A percentile compares a stretch with the other conserved stretches of the same genome.
These are phyloP conservation scores for Aphidius gifuensis DNA, from an alignment of 1,140 invertebrate genomes.

Conservation along the genomic window DNA sequence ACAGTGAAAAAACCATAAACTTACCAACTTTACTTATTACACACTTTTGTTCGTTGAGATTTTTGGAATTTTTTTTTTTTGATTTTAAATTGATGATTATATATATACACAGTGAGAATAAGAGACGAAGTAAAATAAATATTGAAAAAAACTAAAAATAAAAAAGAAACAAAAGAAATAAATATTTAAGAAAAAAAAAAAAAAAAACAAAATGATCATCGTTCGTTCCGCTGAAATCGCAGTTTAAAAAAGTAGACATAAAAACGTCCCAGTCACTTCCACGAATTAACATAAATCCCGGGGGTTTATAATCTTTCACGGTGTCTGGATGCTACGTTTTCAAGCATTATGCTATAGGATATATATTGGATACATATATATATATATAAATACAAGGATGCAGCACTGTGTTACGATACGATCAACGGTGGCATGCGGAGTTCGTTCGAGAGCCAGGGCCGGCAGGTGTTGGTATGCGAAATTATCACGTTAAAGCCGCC, in stretches of 20 bases:
- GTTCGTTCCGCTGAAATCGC: neutral
- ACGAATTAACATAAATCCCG: slow-evolving; percentile 52
- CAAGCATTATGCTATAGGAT: slow-evolving; percentile 4
- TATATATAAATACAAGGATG: neutral
- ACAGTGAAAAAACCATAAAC: neutral
- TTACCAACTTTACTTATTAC: neutral
- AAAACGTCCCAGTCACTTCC: slow-evolving; percentile 32
- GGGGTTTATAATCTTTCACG: slow-evolving; percentile 48
- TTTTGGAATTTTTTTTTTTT: too few relatives aligned
- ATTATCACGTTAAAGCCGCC: slow-evolving; percentile 44
- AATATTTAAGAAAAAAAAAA: neutral
- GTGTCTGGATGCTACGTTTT: slow-evolving; percentile 23
- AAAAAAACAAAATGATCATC: slow-evolving; percentile 4
- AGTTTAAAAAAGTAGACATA: neutral
- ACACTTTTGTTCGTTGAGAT: too few relatives aligned
- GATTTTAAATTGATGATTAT: too few relatives aligned
- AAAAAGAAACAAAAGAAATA: too few relatives aligned
- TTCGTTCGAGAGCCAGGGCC: slow-evolving; percentile 33
- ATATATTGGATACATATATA: neutral
- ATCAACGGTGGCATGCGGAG: slow-evolving; percentile 36
- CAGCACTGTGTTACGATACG: slow-evolving; percentile 37
- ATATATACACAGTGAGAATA: too few relatives aligned
- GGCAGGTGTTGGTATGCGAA: slow-evolving; percentile 51
- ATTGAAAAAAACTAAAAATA: too few relatives aligned
- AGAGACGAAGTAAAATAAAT: too few relatives aligned